These are phyloP conservation scores for Ianthella basta DNA, from an alignment of 37 sponge, comb jelly and placozoan species.

Conservation along the genomic window DNA sequence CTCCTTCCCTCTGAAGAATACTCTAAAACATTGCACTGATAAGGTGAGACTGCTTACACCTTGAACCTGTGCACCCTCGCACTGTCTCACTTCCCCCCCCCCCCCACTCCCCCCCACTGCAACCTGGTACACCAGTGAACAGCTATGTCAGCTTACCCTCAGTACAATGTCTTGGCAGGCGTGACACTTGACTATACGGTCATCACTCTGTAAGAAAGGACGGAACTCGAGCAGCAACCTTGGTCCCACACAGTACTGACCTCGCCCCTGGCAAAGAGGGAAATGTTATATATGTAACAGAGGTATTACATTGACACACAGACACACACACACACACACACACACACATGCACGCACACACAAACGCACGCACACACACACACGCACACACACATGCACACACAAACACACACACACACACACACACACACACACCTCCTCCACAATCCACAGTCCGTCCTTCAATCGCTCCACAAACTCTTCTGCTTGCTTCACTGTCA, in stretches of 20 bases:
- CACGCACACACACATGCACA: no score
- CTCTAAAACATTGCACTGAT: no score
- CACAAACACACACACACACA: constrained; percentile 22
- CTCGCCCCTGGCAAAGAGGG: background rate
- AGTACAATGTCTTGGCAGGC: background rate
- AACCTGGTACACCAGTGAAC: no score
- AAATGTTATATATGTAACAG: no score
- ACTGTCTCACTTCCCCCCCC: no score
- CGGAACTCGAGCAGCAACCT: constrained; percentile 11
- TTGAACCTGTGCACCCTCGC: no score
- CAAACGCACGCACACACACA: constrained; percentile 8
- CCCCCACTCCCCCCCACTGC: no score
- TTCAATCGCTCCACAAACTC: background rate
- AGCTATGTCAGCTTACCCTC: background rate
- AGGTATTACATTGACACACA: no score
- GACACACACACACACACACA: no score
- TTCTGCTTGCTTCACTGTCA: background rate
- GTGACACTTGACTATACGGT: background rate
- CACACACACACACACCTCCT: constrained; percentile 22
- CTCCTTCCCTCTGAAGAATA: no score
- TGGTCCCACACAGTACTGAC: constrained; percentile 6
- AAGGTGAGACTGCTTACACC: no score
- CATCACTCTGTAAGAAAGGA: constrained; percentile 10
- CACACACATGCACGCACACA: background rate
- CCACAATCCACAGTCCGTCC: background rate